These are phyloP conservation scores for Achatina immaculata DNA, from an alignment of 1,140 invertebrate species.

Conservation along the genomic window DNA sequence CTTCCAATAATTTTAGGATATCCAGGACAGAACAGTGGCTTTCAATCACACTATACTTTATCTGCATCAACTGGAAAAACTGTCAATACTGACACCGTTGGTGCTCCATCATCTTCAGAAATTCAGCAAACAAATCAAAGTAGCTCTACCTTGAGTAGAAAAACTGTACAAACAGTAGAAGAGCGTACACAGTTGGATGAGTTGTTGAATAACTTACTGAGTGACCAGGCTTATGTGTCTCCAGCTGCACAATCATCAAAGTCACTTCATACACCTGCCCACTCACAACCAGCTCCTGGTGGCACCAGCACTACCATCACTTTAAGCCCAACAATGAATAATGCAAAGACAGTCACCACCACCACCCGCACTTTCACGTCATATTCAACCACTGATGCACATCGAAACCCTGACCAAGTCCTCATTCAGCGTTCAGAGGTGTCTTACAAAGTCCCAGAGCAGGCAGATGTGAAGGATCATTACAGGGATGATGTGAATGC, in stretches of 20 bases:
- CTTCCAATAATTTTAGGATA: slow-evolving; percentile 30
- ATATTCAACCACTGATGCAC: slow-evolving; percentile 40
- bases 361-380: slow-evolving; percentile 59
- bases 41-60: slow-evolving; percentile 35
- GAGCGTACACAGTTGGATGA: slow-evolving; percentile 68
- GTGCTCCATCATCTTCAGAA: slow-evolving; percentile 35
- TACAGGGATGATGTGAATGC: slow-evolving; percentile 49
- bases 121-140: slow-evolving; percentile 40
- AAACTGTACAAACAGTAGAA: slow-evolving; percentile 49
- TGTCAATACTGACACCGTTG: slow-evolving; percentile 4
- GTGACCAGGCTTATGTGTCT: slow-evolving; percentile 57
- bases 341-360: slow-evolving; percentile 49
- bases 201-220: slow-evolving; percentile 67
- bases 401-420: slow-evolving; percentile 51
- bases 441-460: slow-evolving; percentile 58
- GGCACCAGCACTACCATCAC: slow-evolving; percentile 36
- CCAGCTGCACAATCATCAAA: neutral
- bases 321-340: slow-evolving; percentile 23
- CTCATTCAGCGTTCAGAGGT: slow-evolving; percentile 60
- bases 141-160: slow-evolving; percentile 30
- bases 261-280: neutral
- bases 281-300: slow-evolving; percentile 30
- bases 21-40: slow-evolving; percentile 38
- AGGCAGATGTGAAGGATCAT: slow-evolving; percentile 51
- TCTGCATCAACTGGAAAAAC: slow-evolving; percentile 1